These are phyloP conservation scores for Sinotaia quadrata DNA, from an alignment of 2,888 invertebrate species.

Conservation along the genomic window DNA sequence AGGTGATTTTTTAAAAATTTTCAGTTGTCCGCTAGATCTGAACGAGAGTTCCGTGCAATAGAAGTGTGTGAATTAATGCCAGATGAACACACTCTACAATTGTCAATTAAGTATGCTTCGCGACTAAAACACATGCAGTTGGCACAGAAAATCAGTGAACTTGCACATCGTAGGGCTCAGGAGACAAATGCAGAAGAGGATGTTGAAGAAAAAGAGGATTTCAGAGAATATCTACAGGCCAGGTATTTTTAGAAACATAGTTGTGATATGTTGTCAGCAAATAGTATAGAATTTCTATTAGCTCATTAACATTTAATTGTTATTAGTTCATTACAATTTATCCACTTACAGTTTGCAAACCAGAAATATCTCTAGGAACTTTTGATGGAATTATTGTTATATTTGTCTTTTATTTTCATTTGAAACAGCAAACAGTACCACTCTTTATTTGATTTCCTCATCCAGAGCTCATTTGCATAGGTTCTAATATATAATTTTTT, in stretches of 20 bases:
- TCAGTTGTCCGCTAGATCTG: constrained; percentile 86
- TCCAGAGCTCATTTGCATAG: too few species aligned
- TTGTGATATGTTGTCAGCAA: too few species aligned
- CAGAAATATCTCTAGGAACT: too few species aligned
- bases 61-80: constrained; percentile 88
- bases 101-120: constrained; percentile 91
- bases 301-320: too few species aligned
- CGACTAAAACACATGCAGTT: constrained; percentile 84
- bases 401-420: too few species aligned
- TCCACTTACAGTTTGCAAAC: neutral
- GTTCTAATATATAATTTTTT: too few species aligned
- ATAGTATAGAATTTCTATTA: too few species aligned
- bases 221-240: constrained; percentile 15
- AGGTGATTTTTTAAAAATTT: too few species aligned
- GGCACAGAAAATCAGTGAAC: constrained; percentile 82
- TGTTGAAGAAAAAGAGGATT: constrained; percentile 33
- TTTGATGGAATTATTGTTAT: too few species aligned
- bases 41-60: constrained; percentile 87
- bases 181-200: constrained; percentile 45
- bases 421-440: too few species aligned
- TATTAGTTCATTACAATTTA: neutral
- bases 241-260: too few species aligned
- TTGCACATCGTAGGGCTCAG: constrained; percentile 72
- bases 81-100: constrained; percentile 82
- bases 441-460: too few species aligned